Evolutionary conservation across 2,888 invertebrate species (phyloP), one percentile per base, ranked within the genome.

Genomic region (Plusia festucae): DNA sequence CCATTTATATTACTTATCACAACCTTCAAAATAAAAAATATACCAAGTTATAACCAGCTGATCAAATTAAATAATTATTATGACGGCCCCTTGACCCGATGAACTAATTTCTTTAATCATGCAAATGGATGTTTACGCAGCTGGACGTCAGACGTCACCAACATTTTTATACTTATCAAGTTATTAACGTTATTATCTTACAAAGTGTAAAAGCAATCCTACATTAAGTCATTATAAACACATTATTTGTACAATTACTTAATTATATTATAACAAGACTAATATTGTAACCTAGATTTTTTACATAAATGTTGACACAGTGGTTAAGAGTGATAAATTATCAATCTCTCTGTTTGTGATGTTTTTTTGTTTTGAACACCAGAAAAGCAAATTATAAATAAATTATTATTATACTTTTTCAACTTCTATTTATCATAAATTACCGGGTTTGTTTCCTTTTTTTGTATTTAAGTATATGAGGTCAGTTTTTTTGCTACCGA

Each of bases 1-100:
- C 3, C 15, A 40, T 1, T 2, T 6, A 40, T n/a, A 40, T 40
- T 40, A n/a, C 40, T 40, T 6, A 40, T n/a, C 40, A 49, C 11
- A 49, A 13, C 46, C 46, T 49, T 49, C 46, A 49, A 49, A 49
- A 18, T 9, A 49, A 0, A 20, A 30, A 53, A 53, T 16, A 27
- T 7, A 1, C 6, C 51, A 24, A 27, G 5, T n/a, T 9, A 22
- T 30, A 22, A 46, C 24, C 76, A 60, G 11, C 56, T 76, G 40
- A 51, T 0, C 40, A 70, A 60, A 70, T 18, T 9, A 3, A 49
- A 49, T 11, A 49, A 49, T 49, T 13, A 53, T 0, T 20, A 6
- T 4, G 18, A 20, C 11, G 30, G 51, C 62, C 64, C 76, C 77
- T 58, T 71, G 72, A 71, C 73, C 76, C 32, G 20, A 13, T 76